Evolutionary conservation across 2,113 vertebrate genomes (phyloP).

Genomic region (Silurus meridionalis): DNA sequence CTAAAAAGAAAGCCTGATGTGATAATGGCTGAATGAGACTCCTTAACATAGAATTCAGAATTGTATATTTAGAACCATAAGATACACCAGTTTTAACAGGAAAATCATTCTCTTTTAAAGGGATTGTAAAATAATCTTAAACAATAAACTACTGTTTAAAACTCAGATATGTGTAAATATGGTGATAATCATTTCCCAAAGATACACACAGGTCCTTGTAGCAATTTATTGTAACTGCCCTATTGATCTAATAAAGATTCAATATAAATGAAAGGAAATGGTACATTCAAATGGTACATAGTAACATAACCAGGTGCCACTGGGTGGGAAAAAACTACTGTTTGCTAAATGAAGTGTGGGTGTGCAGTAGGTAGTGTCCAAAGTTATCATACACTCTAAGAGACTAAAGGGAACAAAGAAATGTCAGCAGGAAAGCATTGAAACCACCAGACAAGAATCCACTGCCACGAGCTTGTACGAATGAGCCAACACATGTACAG

Average conservation of each 20-base stretch:
- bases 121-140: not conserved
- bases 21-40: not conserved
- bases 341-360: not conserved
- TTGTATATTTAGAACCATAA: not conserved
- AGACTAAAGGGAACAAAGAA: not conserved
- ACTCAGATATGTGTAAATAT: not conserved
- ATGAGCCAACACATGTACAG: not conserved
- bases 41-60: not conserved
- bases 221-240: not conserved
- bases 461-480: not conserved
- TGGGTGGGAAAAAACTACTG: not conserved
- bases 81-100: not conserved
- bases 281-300: not conserved
- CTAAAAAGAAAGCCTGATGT: not conserved
- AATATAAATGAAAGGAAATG: not conserved
- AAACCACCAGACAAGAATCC: constrained; percentile 3
- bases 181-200: not conserved
- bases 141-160: not conserved
- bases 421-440: not conserved
- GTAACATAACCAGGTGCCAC: not conserved
- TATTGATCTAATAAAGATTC: not conserved
- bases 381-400: not conserved
- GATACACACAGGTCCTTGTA: not conserved
- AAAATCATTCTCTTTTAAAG: not conserved
- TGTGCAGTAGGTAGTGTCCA: not conserved